Evolutionary conservation across 2,113 vertebrate genomes (phyloP).

Genomic region (Gadus chalcogrammus): DNA sequence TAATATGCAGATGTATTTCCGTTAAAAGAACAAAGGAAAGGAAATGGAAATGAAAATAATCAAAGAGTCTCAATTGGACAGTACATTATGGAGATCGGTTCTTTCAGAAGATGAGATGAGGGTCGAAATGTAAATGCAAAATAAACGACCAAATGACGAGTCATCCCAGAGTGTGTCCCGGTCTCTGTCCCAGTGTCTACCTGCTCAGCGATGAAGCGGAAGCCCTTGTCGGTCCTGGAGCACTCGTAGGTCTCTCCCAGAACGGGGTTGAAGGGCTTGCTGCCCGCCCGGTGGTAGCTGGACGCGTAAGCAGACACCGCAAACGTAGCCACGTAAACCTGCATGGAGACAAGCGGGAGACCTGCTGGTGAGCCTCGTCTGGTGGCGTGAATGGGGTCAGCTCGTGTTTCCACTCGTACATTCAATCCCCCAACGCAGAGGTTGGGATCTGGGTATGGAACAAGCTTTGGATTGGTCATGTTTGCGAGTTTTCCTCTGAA

Average conservation of each 20-base stretch:
- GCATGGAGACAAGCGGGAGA: slow-evolving; percentile 5
- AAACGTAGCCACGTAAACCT: slow-evolving; percentile 95
- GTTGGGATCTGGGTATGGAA: too few relatives aligned
- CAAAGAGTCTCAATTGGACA: too few relatives aligned
- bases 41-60: too few relatives aligned
- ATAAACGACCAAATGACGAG: not conserved
- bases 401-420: too few relatives aligned
- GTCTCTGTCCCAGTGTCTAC: slow-evolving; percentile 54
- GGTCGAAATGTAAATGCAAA: not conserved
- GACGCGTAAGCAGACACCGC: slow-evolving; percentile 89
- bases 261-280: slow-evolving; percentile 96
- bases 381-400: too few relatives aligned
- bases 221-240: slow-evolving; percentile 85
- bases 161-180: not conserved
- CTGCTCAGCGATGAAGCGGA: slow-evolving; percentile 93
- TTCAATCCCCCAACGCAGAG: too few relatives aligned
- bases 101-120: not conserved
- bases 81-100: too few relatives aligned
- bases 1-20: too few relatives aligned
- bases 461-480: too few relatives aligned
- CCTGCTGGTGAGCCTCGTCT: too few relatives aligned
- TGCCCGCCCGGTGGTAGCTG: slow-evolving; percentile 86
- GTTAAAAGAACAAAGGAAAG: too few relatives aligned
- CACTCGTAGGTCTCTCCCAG: slow-evolving; percentile 96
- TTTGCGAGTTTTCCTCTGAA: too few relatives aligned